Evolutionary conservation across 2,797 vertebrate genomes (phyloP).

Genomic region (Scomberomorus guttatus): DNA sequence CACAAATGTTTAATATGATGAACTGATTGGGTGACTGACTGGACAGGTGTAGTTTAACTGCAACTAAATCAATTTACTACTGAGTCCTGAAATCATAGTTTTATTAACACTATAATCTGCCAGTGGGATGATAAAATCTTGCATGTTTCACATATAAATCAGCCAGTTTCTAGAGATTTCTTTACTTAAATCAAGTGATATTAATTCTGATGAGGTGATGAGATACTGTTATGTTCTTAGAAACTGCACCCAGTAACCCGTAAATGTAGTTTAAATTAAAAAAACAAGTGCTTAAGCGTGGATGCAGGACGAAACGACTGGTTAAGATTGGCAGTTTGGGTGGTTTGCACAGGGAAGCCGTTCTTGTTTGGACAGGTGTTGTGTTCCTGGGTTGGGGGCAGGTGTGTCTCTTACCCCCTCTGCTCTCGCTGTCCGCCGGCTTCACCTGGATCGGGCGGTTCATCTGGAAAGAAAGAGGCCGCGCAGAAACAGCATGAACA

Average conservation of each 20-base stretch:
- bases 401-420: constrained; percentile 92
- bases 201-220: neutral
- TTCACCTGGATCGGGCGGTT: constrained; percentile 99
- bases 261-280: neutral
- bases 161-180: neutral
- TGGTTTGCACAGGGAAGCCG: constrained; percentile 11
- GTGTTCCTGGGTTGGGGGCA: constrained; percentile 41
- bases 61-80: neutral
- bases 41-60: constrained; percentile 34
- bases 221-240: neutral
- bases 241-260: neutral
- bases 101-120: constrained; percentile 18
- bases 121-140: constrained; percentile 1
- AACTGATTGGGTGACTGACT: neutral
- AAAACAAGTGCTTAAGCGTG: neutral
- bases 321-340: neutral
- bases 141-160: neutral
- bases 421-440: constrained; percentile 97
- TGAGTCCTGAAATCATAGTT: constrained; percentile 6
- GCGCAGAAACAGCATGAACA: constrained; percentile 10
- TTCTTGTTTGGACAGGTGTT: constrained; percentile 67
- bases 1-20: neutral
- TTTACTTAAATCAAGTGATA: neutral
- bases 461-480: constrained; percentile 88
- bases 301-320: neutral